These are phyloP conservation scores for Heliconius erato DNA, from an alignment of 2,888 invertebrate genomes.

Conservation along the genomic window DNA sequence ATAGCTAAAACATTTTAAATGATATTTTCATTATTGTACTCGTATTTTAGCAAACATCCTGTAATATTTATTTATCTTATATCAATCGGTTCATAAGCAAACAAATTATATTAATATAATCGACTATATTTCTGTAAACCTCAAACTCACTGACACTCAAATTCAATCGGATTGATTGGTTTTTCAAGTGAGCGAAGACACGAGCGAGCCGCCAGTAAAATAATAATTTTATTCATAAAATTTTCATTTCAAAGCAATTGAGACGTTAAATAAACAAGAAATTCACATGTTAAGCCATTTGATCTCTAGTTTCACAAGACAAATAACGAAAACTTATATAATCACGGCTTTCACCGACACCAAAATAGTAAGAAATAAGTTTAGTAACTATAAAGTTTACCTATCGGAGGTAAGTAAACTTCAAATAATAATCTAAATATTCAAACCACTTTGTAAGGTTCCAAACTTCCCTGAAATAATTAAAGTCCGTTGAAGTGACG, in stretches of 20 bases:
- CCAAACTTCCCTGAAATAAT: constrained; percentile 43
- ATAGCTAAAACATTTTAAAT: too few species aligned
- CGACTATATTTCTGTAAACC: too few species aligned
- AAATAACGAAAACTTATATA: neutral
- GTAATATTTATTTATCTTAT: too few species aligned
- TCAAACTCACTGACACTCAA: too few species aligned
- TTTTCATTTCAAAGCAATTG: neutral
- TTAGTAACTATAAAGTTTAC: neutral
- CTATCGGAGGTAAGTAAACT: constrained; percentile 19
- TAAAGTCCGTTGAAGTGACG: constrained; percentile 49
- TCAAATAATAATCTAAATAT: constrained; percentile 33
- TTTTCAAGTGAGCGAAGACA: too few species aligned
- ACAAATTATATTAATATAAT: too few species aligned
- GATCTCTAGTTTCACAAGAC: neutral
- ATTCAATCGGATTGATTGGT: too few species aligned
- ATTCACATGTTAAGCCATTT: neutral
- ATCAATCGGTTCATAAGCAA: too few species aligned
- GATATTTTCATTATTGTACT: too few species aligned
- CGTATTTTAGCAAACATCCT: too few species aligned
- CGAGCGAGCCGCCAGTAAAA: too few species aligned
- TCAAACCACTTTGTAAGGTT: constrained; percentile 8
- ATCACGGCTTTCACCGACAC: neutral
- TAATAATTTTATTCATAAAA: neutral
- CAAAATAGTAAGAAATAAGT: neutral
- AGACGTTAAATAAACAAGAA: neutral